phyloP scores from a whole-genome alignment of 2,113 vertebrate species.

The Misgurnus mizolepis region DNA sequence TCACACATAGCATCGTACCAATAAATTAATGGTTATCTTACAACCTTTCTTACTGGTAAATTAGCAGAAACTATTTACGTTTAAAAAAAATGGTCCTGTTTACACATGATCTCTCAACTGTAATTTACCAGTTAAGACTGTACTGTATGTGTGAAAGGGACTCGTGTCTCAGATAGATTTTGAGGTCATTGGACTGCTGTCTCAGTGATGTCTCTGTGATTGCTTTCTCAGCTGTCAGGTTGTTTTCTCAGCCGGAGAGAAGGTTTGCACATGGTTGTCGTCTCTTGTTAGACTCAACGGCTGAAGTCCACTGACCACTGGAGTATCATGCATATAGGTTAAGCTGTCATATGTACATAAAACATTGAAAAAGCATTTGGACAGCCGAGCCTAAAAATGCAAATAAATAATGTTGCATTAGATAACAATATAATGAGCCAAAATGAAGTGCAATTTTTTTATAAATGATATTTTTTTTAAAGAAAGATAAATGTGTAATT shows the following conservation, averaged over 20 bases:
- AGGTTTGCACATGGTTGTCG: constrained; percentile 34
- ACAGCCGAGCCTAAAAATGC: background rate
- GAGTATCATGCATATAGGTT: background rate
- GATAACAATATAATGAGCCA: too few relatives aligned
- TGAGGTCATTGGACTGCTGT: constrained; percentile 20
- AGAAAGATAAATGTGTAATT: too few relatives aligned
- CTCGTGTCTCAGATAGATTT: background rate
- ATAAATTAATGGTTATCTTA: too few relatives aligned
- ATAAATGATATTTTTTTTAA: too few relatives aligned
- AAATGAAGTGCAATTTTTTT: too few relatives aligned
- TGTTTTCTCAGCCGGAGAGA: constrained; percentile 17
- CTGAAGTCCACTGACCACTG: background rate
- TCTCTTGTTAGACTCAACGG: constrained; percentile 22
- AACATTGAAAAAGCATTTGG: background rate
- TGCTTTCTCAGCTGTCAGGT: constrained; percentile 25
- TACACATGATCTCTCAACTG: too few relatives aligned
- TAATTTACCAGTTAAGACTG: too few relatives aligned
- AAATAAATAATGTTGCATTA: too few relatives aligned
- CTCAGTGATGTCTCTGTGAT: constrained; percentile 4
- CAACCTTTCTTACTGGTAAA: too few relatives aligned
- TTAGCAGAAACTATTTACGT: too few relatives aligned
- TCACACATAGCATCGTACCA: too few relatives aligned
- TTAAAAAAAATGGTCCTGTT: too few relatives aligned
- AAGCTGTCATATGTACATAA: background rate
- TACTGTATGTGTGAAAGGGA: background rate